Evolutionary conservation across 1,140 invertebrate species (phyloP), one percentile per base, ranked within the genome.

Genomic region (Euura saliciscinereae): DNA sequence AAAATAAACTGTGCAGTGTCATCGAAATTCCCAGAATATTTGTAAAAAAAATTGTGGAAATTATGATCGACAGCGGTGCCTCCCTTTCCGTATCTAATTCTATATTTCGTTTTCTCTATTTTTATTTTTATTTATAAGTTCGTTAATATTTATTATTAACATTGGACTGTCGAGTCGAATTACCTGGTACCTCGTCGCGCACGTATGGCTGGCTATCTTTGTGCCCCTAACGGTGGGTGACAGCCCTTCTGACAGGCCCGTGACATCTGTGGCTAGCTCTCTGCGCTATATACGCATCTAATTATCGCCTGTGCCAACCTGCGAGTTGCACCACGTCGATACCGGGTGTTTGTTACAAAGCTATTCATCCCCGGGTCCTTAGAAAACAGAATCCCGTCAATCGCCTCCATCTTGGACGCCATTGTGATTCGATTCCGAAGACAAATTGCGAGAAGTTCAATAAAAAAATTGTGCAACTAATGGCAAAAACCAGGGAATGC

Each of bases 221-320:
- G 66, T 67, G 8, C 66, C 4, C 13, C 66, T 80, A 85, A 86
- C 83, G 78, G 79, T 75, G 74, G 74, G 77, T 85, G 85, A 87
- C 85, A 87, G 84, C 78, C 84, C 79, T 81, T 78, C 77, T 85
- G 85, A 86, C 84, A 85, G 83, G 79, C 80, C 78, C 80, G 80
- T 85, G 84, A 87, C 85, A 79, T 86, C 78, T 85, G 85, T 78
- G 83, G 84, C 80, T 76, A 82, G 82, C 74, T 78, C 81, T 77
- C 28, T 28, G 69, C 75, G 51, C 51, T 59, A 59, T 59, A 59
- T 59, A 77, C 81, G 81, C 80, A 84, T 86, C 82, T 86, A 86
- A 86, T 87, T 87, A 85, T 85, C 78, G 78, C 76, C 71, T 75
- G 28, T 73, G 72, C 78, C 28, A 28, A 28, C 28, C 10, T 59